Evolutionary conservation across 2,888 invertebrate genomes (phyloP).

Genomic region (Watsonalla binaria): DNA sequence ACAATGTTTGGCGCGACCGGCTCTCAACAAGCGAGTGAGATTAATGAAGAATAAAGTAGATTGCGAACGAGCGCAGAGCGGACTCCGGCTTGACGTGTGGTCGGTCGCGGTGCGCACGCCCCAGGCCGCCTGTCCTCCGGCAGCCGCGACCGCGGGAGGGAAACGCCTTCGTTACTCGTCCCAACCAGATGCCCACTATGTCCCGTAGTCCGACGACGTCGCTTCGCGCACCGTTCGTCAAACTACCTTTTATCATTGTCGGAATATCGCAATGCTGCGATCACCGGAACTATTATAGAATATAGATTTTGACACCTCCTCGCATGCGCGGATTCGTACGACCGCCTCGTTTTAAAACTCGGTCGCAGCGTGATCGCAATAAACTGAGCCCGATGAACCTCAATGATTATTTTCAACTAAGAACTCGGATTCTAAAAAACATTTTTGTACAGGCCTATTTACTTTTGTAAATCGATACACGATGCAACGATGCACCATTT

Average conservation of each 20-base stretch:
- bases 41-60: slow-evolving; percentile 65
- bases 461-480: slow-evolving; percentile 73
- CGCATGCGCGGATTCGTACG: slow-evolving; percentile 78
- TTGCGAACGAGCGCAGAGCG: slow-evolving; percentile 45
- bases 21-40: slow-evolving; percentile 47
- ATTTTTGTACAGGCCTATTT: slow-evolving; percentile 38
- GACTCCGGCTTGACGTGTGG: slow-evolving; percentile 55
- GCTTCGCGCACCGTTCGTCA: slow-evolving; percentile 42
- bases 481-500: slow-evolving; percentile 79
- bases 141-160: slow-evolving; percentile 63
- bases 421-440: slow-evolving; percentile 31
- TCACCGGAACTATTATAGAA: slow-evolving; percentile 72
- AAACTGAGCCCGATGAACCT: slow-evolving; percentile 66
- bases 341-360: slow-evolving; percentile 75
- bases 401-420: slow-evolving; percentile 40
- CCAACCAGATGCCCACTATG: slow-evolving; percentile 58
- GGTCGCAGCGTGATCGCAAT: slow-evolving; percentile 69
- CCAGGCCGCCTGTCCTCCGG: slow-evolving; percentile 52
- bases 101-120: slow-evolving; percentile 61
- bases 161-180: slow-evolving; percentile 58
- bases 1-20: slow-evolving; percentile 37
- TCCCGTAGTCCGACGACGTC: slow-evolving; percentile 47
- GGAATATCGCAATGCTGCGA: slow-evolving; percentile 55
- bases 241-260: slow-evolving; percentile 42
- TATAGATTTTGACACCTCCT: slow-evolving; percentile 77